Conservation (phyloP, 2,888 invertebrate species). For the Crocallis elinguaria region DNA sequence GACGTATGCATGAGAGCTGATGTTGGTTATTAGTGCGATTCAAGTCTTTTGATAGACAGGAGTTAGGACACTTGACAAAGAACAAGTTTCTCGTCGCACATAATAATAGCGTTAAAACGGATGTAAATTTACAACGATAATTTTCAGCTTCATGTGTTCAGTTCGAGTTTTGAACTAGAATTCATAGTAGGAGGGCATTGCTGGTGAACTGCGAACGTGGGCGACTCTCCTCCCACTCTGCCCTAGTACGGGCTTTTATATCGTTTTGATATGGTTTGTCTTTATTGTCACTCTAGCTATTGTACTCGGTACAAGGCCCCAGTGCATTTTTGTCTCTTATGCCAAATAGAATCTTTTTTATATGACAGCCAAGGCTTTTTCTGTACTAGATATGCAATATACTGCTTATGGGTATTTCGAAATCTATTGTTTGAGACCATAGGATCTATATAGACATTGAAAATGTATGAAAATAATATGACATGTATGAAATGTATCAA, state of each 20-base stretch:
- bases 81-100: too few species aligned
- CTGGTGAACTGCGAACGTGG: conserved; percentile 7
- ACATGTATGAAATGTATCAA: too few species aligned
- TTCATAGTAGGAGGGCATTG: conserved; percentile 15
- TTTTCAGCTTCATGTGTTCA: too few species aligned
- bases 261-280: conserved; percentile 40
- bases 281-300: conserved; percentile 42
- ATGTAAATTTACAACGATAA: too few species aligned
- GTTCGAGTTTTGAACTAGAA: neutral
- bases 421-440: neutral
- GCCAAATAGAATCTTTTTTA: conserved; percentile 24
- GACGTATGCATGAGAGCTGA: too few species aligned
- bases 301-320: conserved; percentile 35
- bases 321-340: conserved; percentile 33
- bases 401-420: neutral
- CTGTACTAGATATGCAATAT: conserved; percentile 22
- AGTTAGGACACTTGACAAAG: too few species aligned
- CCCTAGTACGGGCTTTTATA: conserved; percentile 43
- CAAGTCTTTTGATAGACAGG: too few species aligned
- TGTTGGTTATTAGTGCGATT: too few species aligned
- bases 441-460: too few species aligned
- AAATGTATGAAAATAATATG: too few species aligned
- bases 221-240: conserved; percentile 28
- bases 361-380: conserved; percentile 26
- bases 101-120: too few species aligned